Evolutionary conservation across 2,888 invertebrate genomes (phyloP).

Genomic region (Diogma glabrata): DNA sequence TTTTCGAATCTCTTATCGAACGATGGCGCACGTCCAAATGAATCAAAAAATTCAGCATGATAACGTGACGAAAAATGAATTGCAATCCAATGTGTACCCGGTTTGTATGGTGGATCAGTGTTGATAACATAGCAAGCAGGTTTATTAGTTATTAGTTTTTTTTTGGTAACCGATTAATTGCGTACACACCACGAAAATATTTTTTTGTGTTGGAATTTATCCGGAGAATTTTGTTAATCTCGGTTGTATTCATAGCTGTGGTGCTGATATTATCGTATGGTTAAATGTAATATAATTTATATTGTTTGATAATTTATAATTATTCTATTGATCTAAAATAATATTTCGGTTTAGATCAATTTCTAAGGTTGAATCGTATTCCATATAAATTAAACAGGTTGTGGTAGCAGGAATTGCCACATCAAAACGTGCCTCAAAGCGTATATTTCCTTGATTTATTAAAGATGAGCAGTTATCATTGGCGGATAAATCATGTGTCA

Average conservation of each 20-base stretch:
- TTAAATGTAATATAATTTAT: too few relatives aligned
- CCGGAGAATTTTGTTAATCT: too few relatives aligned
- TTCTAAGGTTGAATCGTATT: not conserved
- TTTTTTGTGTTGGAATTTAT: too few relatives aligned
- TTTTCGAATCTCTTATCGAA: not conserved
- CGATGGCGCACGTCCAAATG: not conserved
- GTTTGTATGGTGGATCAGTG: not conserved
- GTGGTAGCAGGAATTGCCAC: not conserved
- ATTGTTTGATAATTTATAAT: too few relatives aligned
- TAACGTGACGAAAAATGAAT: not conserved
- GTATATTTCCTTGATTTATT: constrained; percentile 1
- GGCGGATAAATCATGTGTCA: not conserved
- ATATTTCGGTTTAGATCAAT: constrained; percentile 1
- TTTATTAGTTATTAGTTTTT: not conserved
- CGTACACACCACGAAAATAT: too few relatives aligned
- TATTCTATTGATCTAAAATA: not conserved
- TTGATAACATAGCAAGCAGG: not conserved
- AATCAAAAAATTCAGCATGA: not conserved
- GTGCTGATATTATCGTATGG: too few relatives aligned
- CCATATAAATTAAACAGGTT: not conserved
- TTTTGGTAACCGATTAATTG: too few relatives aligned
- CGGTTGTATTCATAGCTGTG: too few relatives aligned
- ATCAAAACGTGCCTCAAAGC: not conserved
- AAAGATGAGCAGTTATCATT: not conserved
- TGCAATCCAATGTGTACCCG: not conserved